Percentiles rank a stretch among this genome's conserved stretches.
Evolutionary conservation across 2,888 invertebrate genomes (phyloP).

Genomic region (Eurytoma californica): DNA sequence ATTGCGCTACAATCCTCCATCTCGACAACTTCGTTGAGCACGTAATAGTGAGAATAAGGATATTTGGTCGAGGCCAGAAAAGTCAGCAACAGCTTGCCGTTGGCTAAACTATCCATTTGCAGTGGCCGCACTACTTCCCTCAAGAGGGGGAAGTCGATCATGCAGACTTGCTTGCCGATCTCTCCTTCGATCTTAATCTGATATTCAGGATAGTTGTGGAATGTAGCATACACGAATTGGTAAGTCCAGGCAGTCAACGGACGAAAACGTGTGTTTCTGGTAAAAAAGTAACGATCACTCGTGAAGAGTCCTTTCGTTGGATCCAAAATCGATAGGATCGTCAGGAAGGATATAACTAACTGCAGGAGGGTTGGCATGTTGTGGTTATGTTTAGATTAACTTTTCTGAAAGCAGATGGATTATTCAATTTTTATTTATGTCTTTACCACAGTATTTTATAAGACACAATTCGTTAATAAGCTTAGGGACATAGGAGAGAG

Average conservation of each 20-base stretch:
- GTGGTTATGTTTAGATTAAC: no score
- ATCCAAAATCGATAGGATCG: neutral
- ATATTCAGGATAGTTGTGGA: neutral
- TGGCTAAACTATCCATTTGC: slow-evolving; percentile 8
- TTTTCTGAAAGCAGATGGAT: no score
- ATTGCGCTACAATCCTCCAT: neutral
- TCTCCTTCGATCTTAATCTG: slow-evolving; percentile 25
- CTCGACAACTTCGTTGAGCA: slow-evolving; percentile 4
- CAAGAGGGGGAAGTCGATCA: neutral
- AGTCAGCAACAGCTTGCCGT: slow-evolving; percentile 15
- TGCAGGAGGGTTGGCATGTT: neutral
- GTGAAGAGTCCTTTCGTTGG: neutral
- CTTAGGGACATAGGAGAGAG: no score
- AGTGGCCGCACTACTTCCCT: slow-evolving; percentile 1
- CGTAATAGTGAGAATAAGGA: neutral
- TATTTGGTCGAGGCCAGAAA: neutral
- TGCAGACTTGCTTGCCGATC: slow-evolving; percentile 2
- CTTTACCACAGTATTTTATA: no score
- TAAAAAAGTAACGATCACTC: slow-evolving; percentile 8
- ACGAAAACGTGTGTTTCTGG: neutral
- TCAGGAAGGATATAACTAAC: neutral
- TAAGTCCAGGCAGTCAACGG: slow-evolving; percentile 2
- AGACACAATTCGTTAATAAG: no score
- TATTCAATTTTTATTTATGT: no score
- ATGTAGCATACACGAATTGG: slow-evolving; percentile 26